A percentile compares a stretch with the other conserved stretches of the same genome.
Evolutionary conservation across 2,113 vertebrate genomes (phyloP).

Genomic region (Albula goreensis): DNA sequence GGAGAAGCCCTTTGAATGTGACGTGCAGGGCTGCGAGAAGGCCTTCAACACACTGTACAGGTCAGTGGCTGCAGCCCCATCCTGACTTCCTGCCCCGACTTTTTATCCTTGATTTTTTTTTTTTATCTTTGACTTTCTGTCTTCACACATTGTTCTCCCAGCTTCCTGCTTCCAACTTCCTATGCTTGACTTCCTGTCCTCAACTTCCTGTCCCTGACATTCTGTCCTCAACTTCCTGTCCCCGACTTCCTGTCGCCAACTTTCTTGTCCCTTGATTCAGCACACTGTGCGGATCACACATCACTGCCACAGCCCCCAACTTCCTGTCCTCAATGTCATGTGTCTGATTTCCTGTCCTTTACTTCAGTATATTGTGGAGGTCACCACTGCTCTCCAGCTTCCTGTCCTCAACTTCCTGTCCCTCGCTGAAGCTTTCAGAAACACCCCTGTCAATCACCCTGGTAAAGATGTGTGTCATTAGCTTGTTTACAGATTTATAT

Average conservation of each 20-base stretch:
- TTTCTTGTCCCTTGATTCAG: background rate
- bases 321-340: background rate
- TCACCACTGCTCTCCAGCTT: background rate
- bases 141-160: too few species aligned
- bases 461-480: too few species aligned
- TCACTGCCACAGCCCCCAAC: background rate
- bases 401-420: background rate
- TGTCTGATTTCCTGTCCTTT: background rate
- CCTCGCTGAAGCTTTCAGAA: too few species aligned
- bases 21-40: constrained; percentile 96
- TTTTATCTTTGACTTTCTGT: background rate
- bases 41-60: constrained; percentile 97
- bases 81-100: fast-evolving
- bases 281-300: background rate
- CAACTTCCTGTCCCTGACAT: background rate
- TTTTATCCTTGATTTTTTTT: background rate
- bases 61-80: constrained; percentile 61
- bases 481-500: too few species aligned
- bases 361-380: background rate
- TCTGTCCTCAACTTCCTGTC: background rate
- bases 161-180: background rate
- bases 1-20: constrained; percentile 97
- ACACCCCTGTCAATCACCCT: too few species aligned
- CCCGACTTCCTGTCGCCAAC: too few species aligned
- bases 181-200: background rate